Evolutionary conservation across 2,113 vertebrate species (phyloP), one percentile per base, ranked within the genome.

Genomic region (Oncorhynchus kisutch): DNA sequence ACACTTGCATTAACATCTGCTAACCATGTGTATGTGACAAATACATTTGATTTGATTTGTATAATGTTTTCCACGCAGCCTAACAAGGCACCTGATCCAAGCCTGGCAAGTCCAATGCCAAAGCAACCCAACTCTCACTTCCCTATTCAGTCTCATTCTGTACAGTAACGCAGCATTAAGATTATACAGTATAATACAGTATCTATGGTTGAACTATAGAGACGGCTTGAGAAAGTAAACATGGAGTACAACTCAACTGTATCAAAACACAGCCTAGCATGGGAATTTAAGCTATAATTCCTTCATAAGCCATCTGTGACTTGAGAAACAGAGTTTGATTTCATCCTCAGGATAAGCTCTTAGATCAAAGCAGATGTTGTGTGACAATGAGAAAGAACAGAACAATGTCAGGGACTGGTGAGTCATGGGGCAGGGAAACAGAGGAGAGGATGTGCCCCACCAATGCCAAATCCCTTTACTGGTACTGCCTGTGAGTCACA

Each of bases 401-500:
- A 78, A 8, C 66, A 67, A 67, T 29, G 65, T 31, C 25, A 34
- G 4, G 1, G 27, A 22, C 64, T 51, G 49, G 29, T 57, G 45
- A 78, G 81, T 79, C 69, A 77, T 11, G 48, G 48, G 12, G 22
- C 75, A 71, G 27, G 74, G 74, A 59, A 18, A 29, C 5, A 48
- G 64, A 62, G 2, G 64, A 67, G 64, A 62, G 2, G 64, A 67
- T 67, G 25, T 76, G 73, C 29, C 0, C 2, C 18, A 22, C 9
- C 22, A 18, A 66, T 20, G 78, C 70, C 71, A 64, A 76, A 76
- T 79, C 76, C 49, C 24, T 31, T 65, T 49, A 77, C 16, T 76
- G 81, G 49, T 76, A 60, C 62, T n/a, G 73, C 22, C 7, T 2
- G 49, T 88, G 88, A 85, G 24, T 87, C 85, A 87, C 57, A 27